phyloP scores from a whole-genome alignment of 1,140 invertebrate species.

The Zaprionus tsacasi region DNA sequence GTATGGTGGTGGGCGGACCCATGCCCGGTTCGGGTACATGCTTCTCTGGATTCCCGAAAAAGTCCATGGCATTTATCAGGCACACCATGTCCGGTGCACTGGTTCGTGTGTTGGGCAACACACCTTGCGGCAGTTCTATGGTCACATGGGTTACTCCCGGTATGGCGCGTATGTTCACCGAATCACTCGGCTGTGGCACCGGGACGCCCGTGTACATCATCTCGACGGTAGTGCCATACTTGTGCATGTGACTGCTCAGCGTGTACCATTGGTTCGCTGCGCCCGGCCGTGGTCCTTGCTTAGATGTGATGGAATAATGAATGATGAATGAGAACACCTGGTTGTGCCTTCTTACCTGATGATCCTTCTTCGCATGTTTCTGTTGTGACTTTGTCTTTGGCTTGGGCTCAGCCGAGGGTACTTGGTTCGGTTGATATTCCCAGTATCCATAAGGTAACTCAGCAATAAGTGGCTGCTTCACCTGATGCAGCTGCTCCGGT shows the following conservation, averaged over 20 bases:
- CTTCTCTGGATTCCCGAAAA: slow-evolving; percentile 23
- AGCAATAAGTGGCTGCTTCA: not conserved
- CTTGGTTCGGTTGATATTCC: not conserved
- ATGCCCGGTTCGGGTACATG: not conserved
- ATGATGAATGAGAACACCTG: not conserved
- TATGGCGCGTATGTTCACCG: slow-evolving; percentile 10
- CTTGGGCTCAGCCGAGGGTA: not conserved
- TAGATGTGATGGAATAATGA: not conserved
- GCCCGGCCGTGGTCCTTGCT: slow-evolving; percentile 12
- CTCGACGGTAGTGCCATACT: slow-evolving; percentile 20
- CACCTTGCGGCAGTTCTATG: slow-evolving; percentile 23
- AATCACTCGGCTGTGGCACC: not conserved
- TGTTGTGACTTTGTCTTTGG: not conserved
- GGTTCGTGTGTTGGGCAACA: slow-evolving; percentile 15
- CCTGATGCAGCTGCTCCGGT: not conserved
- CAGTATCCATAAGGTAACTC: not conserved
- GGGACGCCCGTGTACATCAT: slow-evolving; percentile 33
- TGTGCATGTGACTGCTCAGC: slow-evolving; percentile 20
- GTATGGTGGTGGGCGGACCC: slow-evolving; percentile 17
- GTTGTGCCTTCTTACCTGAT: not conserved
- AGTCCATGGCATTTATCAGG: slow-evolving; percentile 25
- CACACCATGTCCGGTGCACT: slow-evolving; percentile 28
- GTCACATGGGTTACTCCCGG: slow-evolving; percentile 30
- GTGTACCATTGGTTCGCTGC: slow-evolving; percentile 19
- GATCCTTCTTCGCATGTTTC: not conserved